Base-by-base conservation (phyloP, 2,888 invertebrate genomes). In the Xestia sexstrigata region DNA sequence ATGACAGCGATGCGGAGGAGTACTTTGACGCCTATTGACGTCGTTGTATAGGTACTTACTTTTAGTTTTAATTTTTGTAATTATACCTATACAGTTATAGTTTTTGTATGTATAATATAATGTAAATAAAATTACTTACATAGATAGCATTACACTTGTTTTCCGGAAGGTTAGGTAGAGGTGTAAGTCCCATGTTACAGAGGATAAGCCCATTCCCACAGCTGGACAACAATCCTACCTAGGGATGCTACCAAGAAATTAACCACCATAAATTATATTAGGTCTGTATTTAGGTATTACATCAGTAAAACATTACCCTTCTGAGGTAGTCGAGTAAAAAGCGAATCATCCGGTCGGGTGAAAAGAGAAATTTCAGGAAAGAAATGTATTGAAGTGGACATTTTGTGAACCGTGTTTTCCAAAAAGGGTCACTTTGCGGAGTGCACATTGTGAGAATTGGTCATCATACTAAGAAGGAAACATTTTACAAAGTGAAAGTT, bases 391-490 rank as follows among this genome's bases (percentile, higher is more conserved):
- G 58, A 66, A 66, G 39, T 66, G 9, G 23, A 66, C 5, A 42
- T 76, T 60, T 75, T 23, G 5, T 23, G 45, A 45, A 35, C 47
- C 70, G 15, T 71, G n/a, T 35, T 62, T 66, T 66, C 39, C 26
- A 49, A 49, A 65, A 39, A 15, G 35, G 26, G 26, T 72, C 60
- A 70, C 35, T 70, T 49, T 76, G 39, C 30, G 39, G 58, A 76
- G 76, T 76, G 76, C 58, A 60, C 75, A 23, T 42, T 76, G 26
- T n/a, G 20, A 30, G 30, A 20, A 76, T 66, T 39, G 58, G n/a
- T 35, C 35, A 35, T 35, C 35, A 35, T 35, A 35, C 35, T 35
- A 35, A 35, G 35, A 5, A 35, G 35, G 35, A 20, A 66, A 76
- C 23, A 66, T 60, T 58, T 76, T 42, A 26, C 20, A 11, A 42